Evolutionary conservation across 2,797 vertebrate species (phyloP), one percentile per base, ranked within the genome.

Genomic region (Limosa lapponica): DNA sequence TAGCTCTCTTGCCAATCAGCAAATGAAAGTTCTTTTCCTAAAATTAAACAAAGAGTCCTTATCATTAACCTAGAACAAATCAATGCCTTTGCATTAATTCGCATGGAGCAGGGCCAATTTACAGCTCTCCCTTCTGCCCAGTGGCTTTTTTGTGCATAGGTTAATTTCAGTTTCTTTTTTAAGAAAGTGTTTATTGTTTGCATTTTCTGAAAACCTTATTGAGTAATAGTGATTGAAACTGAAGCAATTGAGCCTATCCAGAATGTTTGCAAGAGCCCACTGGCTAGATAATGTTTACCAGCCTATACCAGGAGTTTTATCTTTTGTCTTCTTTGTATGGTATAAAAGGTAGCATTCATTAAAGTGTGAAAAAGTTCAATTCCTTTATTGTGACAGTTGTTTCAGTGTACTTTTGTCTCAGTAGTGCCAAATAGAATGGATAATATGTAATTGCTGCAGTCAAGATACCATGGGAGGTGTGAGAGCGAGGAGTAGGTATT

Each of bases 401-500:
- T 93, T 91, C 89, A 19, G 10, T 13, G 37, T 73, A 11, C 73
- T 93, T 96, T 62, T 94, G 52, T 48, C 82, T 88, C 78, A 27
- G 61, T 39, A 92, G 88, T 82, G 73, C 65, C 79, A 94, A 83
- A 79, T 44, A 25, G n/a, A 13, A 5, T 4, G 93, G 82, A 37
- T 85, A 87, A 64, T 75, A 32, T 16, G 44, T 82, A 89, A 37
- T 86, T 87, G 93, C 95, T 97, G 94, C 93, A 87, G 46, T 93
- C 92, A 69, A 13, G 55, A 65, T 95, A 80, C 90, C 7, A 3
- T 65, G 89, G 80, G 82, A 96, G 93, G 81, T 94, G 70, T 32
- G 87, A 91, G 95, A 82, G 67, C 84, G 57, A 90, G 59, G 49
- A 43, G 58, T 8, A 14, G 91, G 82, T 93, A 24, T 93, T 96